Base-by-base conservation (phyloP, 2,888 invertebrate genomes). In the Caenorhabditis angaria region DNA sequence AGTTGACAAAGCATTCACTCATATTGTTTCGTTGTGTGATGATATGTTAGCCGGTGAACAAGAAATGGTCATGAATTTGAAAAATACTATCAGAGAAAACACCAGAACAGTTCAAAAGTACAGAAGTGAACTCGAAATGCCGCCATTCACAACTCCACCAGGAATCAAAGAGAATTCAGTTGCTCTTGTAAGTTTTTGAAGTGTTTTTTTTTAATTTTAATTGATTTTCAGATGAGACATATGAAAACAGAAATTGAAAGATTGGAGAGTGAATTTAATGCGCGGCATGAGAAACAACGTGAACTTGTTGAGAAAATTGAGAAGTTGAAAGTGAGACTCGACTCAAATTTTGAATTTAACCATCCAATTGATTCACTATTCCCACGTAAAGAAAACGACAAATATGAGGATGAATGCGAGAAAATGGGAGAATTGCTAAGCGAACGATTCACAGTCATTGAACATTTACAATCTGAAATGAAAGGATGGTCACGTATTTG, bases 1-100 rank as follows among this genome's bases (percentile, higher is more conserved):
- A 27, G 66, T 71, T 12, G 71, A 71, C 47, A 71, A 54, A 20
- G 71, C 71, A 4, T 71, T 71, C 56, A 64, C 59, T 8, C 66
- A 71, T 22, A 71, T 71, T 22, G 51, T 53, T 27, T 32, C 27
- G 24, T 54, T 71, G 8, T 71, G 71, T 20, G 71, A 71, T 61
- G 71, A 71, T 20, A 71, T 71, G 67, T 24, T 67, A 3, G 27
- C 50, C 24, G 71, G 71, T 2, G 71, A 71, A 35, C 58, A 61
- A 20, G 63, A 67, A 14, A 71, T 71, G 71, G 66, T 71, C 4
- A 28, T 53, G 20, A 41, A 55, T n/a, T n/a, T 71, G 35, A 50
- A 60, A 48, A 20, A 59, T 3, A 63, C 48, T 14, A 67, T 71
- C 29, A 24, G 61, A 27, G 67, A 67, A 32, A 60, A 71, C 25